phyloP scores from a whole-genome alignment of 1,140 invertebrate species.

The Himalopsyche phryganea region DNA sequence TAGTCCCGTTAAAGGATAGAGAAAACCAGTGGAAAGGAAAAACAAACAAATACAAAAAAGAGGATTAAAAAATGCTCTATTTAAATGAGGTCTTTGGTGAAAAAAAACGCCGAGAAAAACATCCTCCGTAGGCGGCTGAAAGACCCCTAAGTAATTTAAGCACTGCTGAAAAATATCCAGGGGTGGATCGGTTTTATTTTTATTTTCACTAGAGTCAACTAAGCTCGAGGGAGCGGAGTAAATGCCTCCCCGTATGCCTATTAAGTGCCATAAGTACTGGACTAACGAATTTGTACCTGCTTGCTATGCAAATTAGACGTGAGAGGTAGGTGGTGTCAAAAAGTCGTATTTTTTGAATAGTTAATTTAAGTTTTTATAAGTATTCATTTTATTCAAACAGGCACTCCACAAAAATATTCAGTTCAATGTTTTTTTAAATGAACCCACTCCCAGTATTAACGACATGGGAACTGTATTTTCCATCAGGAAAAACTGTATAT shows the following conservation, averaged over 20 bases:
- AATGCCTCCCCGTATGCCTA: constrained; percentile 3
- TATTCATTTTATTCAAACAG: no score
- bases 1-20: constrained; percentile 22
- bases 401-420: no score
- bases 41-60: neutral
- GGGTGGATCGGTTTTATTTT: constrained; percentile 7
- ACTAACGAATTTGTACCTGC: constrained; percentile 23
- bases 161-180: constrained; percentile 6
- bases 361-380: no score
- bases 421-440: no score
- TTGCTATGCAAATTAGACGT: constrained; percentile 22
- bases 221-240: constrained; percentile 1
- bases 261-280: constrained; percentile 12
- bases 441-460: no score
- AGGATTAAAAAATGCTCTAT: constrained; percentile 2
- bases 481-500: no score
- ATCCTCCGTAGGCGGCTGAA: constrained; percentile 14
- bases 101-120: constrained; percentile 12
- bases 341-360: neutral
- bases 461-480: no score
- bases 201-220: constrained; percentile 6
- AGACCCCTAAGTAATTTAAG: constrained; percentile 23
- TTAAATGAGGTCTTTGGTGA: neutral
- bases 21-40: constrained; percentile 11
- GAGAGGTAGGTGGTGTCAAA: constrained; percentile 14